Evolutionary conservation across 2,888 invertebrate genomes (phyloP), one percentile per base, ranked within the genome.

Genomic region (Calameuta filiformis): DNA sequence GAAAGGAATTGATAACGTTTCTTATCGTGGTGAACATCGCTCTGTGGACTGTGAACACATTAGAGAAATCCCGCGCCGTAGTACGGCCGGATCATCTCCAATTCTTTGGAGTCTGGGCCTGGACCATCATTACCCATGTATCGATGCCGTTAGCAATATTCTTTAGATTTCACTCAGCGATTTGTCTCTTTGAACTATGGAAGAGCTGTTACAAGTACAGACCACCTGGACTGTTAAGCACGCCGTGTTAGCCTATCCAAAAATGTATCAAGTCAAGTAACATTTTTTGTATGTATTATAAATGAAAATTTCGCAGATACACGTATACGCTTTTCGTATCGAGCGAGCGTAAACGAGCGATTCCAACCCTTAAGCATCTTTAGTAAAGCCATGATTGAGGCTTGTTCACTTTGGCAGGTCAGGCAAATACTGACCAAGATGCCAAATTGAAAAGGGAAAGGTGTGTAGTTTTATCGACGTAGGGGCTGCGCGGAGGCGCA

Each of bases 171-270:
- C 97, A 98, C 91, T 97, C 97, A 3, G 97, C 97, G 0, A 97
- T 98, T 85, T 98, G 98, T 90, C 93, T 98, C 33, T 97, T 97
- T 87, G 97, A 98, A 91, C 96, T 98, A 78, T 98, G 98, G 98
- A 98, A 97, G 90, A 94, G 95, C 81, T 95, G 97, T 75, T 98
- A 97, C 92, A 98, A 97, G 89, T 94, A 94, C 83, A 94, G 95
- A 84, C 91, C 92, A 73, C 76, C 79, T 12, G 81, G 83, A 30
- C 35, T 79, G 1, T 75, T 79, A 69, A 68, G 77, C 34, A 82
- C 80, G 12, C 78, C 80, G 2, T 76, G 77, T 73, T 78, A 40
- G 80, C 73, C 40, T 9, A 9, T 56, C 23, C 0, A 23, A 40
- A 40, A 40, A 0, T 15, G 12, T 23, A 4, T 40, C 15, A 2